These are phyloP conservation scores for Sebastes iracundus DNA, from an alignment of 2,797 vertebrate genomes.

Conservation along the genomic window DNA sequence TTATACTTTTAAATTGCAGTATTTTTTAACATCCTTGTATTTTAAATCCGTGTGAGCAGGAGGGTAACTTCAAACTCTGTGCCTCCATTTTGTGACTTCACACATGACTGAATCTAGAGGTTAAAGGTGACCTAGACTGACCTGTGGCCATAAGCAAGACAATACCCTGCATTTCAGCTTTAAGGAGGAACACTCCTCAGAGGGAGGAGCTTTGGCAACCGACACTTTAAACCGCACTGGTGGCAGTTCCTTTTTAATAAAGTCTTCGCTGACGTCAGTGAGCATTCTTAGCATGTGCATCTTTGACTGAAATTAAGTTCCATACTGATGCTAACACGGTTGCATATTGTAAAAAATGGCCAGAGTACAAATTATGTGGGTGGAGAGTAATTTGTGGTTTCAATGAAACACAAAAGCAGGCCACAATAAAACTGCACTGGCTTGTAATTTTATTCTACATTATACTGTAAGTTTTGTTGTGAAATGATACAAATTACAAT, in stretches of 20 bases:
- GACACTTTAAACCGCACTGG: conserved; percentile 30
- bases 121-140: conserved; percentile 61
- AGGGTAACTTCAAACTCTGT: conserved; percentile 13
- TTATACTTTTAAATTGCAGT: neutral
- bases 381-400: neutral
- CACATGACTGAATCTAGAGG: conserved; percentile 63
- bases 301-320: neutral
- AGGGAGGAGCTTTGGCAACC: conserved; percentile 23
- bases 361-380: neutral
- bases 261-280: neutral
- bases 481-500: neutral
- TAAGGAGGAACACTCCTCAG: conserved; percentile 8
- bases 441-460: neutral
- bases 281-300: neutral
- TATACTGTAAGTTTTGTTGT: neutral
- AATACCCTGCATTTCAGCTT: conserved; percentile 44
- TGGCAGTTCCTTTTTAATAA: neutral
- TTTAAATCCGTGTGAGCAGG: neutral
- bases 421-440: neutral
- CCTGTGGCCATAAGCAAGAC: conserved; percentile 56
- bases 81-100: conserved; percentile 61
- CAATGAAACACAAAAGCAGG: neutral
- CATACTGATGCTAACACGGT: neutral
- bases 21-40: neutral
- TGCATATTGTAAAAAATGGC: neutral